phyloP scores from a whole-genome alignment of 2,888 invertebrate species.

The Platypus cylindrus region DNA sequence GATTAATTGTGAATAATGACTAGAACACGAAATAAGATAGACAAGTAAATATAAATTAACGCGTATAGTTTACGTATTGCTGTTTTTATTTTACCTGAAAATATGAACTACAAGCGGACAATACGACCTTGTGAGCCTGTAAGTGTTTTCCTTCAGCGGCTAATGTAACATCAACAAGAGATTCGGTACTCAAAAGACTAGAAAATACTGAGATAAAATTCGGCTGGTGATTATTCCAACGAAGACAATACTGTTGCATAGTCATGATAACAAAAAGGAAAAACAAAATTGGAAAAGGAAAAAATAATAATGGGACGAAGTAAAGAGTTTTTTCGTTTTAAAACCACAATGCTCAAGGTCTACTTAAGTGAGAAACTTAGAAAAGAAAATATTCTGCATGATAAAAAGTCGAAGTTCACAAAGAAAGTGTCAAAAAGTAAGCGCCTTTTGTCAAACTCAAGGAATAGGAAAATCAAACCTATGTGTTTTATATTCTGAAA shows the following conservation, averaged over 20 bases:
- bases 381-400: too few species aligned
- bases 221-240: slow-evolving; percentile 91
- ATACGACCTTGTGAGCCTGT: slow-evolving; percentile 79
- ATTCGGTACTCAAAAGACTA: slow-evolving; percentile 67
- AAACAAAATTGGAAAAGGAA: slow-evolving; percentile 5
- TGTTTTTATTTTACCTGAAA: slow-evolving; percentile 61
- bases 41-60: background rate
- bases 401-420: too few species aligned
- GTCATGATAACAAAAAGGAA: slow-evolving; percentile 24
- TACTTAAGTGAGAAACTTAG: too few species aligned
- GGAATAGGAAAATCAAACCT: too few species aligned
- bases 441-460: too few species aligned
- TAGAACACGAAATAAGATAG: too few species aligned
- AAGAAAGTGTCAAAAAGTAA: too few species aligned
- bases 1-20: slow-evolving; percentile 73
- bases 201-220: slow-evolving; percentile 86
- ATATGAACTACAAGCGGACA: slow-evolving; percentile 87
- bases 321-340: too few species aligned
- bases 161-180: slow-evolving; percentile 78
- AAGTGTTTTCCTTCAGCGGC: slow-evolving; percentile 83
- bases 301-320: too few species aligned
- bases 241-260: slow-evolving; percentile 37
- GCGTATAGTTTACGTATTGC: background rate
- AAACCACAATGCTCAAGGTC: too few species aligned
- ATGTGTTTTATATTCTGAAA: too few species aligned